These are phyloP conservation scores for Pachyrhynchus sulphureomaculatus DNA, from an alignment of 1,140 invertebrate species.

Conservation along the genomic window DNA sequence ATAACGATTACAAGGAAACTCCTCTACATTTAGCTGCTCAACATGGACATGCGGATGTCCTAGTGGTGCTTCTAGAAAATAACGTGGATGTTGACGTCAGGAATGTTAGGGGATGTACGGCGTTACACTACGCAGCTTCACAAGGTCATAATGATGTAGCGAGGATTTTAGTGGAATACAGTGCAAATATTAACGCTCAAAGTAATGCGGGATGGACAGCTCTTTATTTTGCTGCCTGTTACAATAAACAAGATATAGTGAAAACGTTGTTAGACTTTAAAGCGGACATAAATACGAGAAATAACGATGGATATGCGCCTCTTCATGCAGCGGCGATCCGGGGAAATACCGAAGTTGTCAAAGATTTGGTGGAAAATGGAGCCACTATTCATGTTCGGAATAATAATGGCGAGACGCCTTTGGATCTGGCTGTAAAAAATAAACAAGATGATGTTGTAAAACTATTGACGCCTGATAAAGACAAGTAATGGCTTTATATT, in stretches of 20 bases:
- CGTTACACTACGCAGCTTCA: too few relatives aligned
- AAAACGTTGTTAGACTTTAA: neutral
- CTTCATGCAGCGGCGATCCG: neutral
- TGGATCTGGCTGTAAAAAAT: neutral
- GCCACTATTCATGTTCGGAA: neutral
- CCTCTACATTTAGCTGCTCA: too few relatives aligned
- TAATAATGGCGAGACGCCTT: neutral
- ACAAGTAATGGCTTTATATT: too few relatives aligned
- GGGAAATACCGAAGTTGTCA: neutral
- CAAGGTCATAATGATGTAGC: too few relatives aligned
- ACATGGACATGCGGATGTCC: too few relatives aligned
- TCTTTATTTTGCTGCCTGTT: neutral
- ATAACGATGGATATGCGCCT: neutral
- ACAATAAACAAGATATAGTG: neutral
- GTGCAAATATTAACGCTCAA: neutral
- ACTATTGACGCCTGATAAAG: too few relatives aligned
- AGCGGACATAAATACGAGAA: neutral
- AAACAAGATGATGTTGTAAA: neutral
- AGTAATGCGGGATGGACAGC: neutral
- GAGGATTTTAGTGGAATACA: too few relatives aligned
- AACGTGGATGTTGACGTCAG: too few relatives aligned
- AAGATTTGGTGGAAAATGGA: neutral
- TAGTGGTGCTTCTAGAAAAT: too few relatives aligned
- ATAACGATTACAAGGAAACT: too few relatives aligned
- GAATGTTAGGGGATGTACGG: too few relatives aligned